Percentiles rank a stretch among this genome's conserved stretches.
phyloP scores from a whole-genome alignment of 2,797 vertebrate species.

The Atherinosoma microstoma region DNA sequence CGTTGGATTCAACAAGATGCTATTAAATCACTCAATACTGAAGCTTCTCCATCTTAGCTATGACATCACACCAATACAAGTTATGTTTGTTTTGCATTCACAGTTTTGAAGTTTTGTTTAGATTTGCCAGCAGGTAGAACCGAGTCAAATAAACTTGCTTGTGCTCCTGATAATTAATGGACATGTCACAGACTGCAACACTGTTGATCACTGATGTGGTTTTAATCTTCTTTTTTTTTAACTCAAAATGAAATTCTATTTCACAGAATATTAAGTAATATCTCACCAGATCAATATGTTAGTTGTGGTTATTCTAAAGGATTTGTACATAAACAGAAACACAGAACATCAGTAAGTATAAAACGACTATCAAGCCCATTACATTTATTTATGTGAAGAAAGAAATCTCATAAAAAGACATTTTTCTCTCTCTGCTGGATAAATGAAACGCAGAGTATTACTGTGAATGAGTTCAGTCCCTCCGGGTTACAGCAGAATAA shows the following conservation, averaged over 20 bases:
- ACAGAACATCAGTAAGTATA: neutral
- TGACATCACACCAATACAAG: no score
- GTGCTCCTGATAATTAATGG: neutral
- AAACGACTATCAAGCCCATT: neutral
- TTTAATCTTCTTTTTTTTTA: neutral
- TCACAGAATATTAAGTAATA: neutral
- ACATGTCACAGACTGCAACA: neutral
- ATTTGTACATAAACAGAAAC: neutral
- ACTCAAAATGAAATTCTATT: neutral
- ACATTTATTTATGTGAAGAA: neutral
- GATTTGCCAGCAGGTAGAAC: neutral
- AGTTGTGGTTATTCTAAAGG: neutral
- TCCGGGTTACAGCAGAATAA: neutral
- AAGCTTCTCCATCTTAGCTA: no score
- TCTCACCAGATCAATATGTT: no score
- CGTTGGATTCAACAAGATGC: no score
- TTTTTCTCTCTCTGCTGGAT: neutral
- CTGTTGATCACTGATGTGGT: neutral
- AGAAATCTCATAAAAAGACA: neutral
- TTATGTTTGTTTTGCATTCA: no score
- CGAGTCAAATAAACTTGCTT: neutral
- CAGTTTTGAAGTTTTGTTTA: no score
- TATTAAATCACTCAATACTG: no score
- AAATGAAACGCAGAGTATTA: slow-evolving; percentile 13
- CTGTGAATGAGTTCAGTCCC: slow-evolving; percentile 6